Base-by-base conservation (phyloP, 1,140 invertebrate species). In the Ceratina japonica region DNA sequence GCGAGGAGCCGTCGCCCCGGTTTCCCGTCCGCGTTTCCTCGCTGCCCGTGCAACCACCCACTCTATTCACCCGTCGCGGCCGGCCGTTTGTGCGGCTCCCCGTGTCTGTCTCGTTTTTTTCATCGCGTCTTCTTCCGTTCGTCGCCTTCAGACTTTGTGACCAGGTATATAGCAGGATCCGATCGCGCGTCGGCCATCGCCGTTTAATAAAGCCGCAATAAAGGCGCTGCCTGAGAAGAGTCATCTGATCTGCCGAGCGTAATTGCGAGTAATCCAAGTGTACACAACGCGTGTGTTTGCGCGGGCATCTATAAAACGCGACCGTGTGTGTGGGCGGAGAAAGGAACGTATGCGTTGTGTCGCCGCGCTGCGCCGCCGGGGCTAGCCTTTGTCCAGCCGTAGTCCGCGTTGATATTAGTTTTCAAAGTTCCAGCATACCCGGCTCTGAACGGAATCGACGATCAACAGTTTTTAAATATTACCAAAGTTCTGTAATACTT, bases 151-250 rank as follows among this genome's bases (percentile, higher is more conserved):
- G 78, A 75, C 72, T 44, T 74, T 66, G 71, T 20, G 56, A 52
- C 78, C 54, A 66, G 52, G 10, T 2, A 18, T 22, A 37, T 1
- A n/a, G n/a, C 5, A 68, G 31, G 66, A 59, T 77, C n/a, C 16
- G 49, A 31, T n/a, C 81, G 74, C 79, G 69, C 75, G 72, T 81
- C 81, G 59, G 65, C 56, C 78, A 69, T 58, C 63, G 73, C 77
- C 77, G 79, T 81, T 85, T 85, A 83, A 85, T 81, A 80, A 78
- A 83, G 81, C 69, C 66, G 71, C 72, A 72, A 78, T 78, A 78
- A 78, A 78, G 69, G 59, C 68, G 75, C 58, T 72, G 68, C 49
- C 68, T n/a, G 75, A 72, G 75, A 72, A 37, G 69, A 78, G 59
- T 54, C 75, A 78, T 77, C 68, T 54, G 78, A 75, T 85, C 71